Percentiles rank a stretch among this genome's conserved stretches.
These are phyloP conservation scores for Melanophora roralis DNA, from an alignment of 2,888 invertebrate genomes.

Conservation along the genomic window DNA sequence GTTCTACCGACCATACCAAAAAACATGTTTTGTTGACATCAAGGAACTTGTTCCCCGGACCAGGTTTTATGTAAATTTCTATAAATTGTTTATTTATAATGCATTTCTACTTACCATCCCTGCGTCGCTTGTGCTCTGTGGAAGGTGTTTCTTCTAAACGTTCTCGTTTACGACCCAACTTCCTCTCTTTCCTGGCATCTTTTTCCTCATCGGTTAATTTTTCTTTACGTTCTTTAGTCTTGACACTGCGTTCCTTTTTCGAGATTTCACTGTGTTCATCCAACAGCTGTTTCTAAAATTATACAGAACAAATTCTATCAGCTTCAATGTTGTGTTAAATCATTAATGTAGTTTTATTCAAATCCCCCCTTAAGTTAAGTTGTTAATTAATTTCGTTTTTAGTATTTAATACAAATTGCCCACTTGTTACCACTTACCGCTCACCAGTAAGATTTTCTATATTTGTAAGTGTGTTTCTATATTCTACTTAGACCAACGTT, in stretches of 20 bases:
- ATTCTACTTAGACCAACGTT: conserved; percentile 53
- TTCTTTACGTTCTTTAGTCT: conserved; percentile 80
- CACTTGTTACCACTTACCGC: conserved; percentile 37
- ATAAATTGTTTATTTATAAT: conserved; percentile 27
- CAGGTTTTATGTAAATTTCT: too few species aligned
- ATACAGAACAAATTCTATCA: conserved; percentile 53
- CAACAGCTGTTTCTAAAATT: conserved; percentile 72
- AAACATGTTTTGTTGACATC: too few species aligned
- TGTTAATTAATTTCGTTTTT: neutral
- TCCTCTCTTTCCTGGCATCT: conserved; percentile 88
- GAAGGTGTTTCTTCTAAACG: conserved; percentile 83
- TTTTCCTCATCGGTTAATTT: conserved; percentile 87
- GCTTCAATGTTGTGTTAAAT: neutral
- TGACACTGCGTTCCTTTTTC: conserved; percentile 79
- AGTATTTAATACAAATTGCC: neutral
- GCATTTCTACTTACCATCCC: conserved; percentile 84
- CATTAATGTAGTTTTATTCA: neutral
- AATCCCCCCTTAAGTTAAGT: neutral
- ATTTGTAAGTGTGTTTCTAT: conserved; percentile 23
- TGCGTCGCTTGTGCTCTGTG: conserved; percentile 86
- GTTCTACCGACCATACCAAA: too few species aligned
- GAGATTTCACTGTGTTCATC: conserved; percentile 73
- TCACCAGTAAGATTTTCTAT: conserved; percentile 31
- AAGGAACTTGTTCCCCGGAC: too few species aligned
- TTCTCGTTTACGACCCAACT: conserved; percentile 88